Evolutionary conservation across 2,797 vertebrate species (phyloP).

Genomic region (Clarias platycephalus): DNA sequence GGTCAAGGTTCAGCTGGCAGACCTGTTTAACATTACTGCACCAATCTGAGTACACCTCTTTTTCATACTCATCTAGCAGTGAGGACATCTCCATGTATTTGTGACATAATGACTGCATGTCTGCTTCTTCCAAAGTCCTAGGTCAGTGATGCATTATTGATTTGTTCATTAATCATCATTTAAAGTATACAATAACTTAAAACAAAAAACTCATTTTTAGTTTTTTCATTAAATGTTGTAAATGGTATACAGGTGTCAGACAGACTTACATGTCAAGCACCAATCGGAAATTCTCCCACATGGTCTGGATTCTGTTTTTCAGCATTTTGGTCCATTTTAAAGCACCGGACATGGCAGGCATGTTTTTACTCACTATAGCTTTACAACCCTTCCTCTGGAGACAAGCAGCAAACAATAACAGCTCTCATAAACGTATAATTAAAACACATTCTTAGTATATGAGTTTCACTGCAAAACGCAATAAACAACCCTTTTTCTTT

Average conservation of each 20-base stretch:
- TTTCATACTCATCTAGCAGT: conserved; percentile 75
- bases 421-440: neutral
- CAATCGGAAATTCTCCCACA: conserved; percentile 74
- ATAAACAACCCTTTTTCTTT: no score
- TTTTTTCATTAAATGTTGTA: neutral
- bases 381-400: conserved; percentile 63
- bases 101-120: conserved; percentile 66
- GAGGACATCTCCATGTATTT: conserved; percentile 76
- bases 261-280: conserved; percentile 72
- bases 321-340: conserved; percentile 79
- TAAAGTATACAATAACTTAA: neutral
- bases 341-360: conserved; percentile 74
- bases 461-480: no score
- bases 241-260: neutral
- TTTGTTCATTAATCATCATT: neutral
- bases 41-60: conserved; percentile 73
- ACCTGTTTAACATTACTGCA: conserved; percentile 71
- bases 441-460: neutral
- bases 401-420: conserved; percentile 28
- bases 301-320: conserved; percentile 70
- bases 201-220: neutral
- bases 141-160: conserved; percentile 15
- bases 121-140: conserved; percentile 65
- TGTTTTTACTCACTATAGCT: conserved; percentile 74
- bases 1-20: conserved; percentile 80